Base-by-base conservation (phyloP, 2,888 invertebrate genomes). In the Mechanitis mazaeus region DNA sequence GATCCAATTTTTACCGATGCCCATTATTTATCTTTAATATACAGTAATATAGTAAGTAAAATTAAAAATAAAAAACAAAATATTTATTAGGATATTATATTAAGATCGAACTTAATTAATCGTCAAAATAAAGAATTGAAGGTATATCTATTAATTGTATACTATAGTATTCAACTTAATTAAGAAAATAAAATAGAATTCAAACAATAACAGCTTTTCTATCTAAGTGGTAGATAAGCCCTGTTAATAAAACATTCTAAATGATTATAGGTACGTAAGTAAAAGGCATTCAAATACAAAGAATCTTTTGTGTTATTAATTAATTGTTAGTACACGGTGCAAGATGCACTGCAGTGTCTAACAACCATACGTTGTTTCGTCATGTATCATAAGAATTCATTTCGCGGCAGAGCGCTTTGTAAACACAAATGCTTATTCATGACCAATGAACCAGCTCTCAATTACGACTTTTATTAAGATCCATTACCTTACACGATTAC, bases 331-430 rank as follows among this genome's bases (percentile, higher is more conserved):
- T 42, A 42, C 11, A 11, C 42, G 42, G 6, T 9, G 3, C 42
- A 42, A 42, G 9, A 42, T 42, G 42, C 42, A 42, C 3, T 42
- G 42, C 42, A 42, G 9, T 9, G 42, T 9, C 42, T 42, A 11
- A 3, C 11, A 42, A 60, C 54, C 33, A 56, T 56, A 55, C 58
- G 33, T 62, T 33, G 71, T 74, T 73, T 58, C 46, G 61, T 31
- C 47, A 75, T 75, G 79, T 73, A 64, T 72, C 74, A 74, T 71
- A 75, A 73, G 71, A 63, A 75, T 83, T 84, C 77, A 85, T 87
- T 87, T 80, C 71, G 71, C 79, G 83, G 75, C 70, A 76, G 75
- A 83, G 70, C 80, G 78, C 75, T 60, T 75, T 72, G 75, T 70
- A 81, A 83, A 83, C 78, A 77, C 75, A 75, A 75, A 61, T 65